These are phyloP conservation scores for Calcarius lapponicus DNA, from an alignment of 2,797 vertebrate species.

Conservation along the genomic window DNA sequence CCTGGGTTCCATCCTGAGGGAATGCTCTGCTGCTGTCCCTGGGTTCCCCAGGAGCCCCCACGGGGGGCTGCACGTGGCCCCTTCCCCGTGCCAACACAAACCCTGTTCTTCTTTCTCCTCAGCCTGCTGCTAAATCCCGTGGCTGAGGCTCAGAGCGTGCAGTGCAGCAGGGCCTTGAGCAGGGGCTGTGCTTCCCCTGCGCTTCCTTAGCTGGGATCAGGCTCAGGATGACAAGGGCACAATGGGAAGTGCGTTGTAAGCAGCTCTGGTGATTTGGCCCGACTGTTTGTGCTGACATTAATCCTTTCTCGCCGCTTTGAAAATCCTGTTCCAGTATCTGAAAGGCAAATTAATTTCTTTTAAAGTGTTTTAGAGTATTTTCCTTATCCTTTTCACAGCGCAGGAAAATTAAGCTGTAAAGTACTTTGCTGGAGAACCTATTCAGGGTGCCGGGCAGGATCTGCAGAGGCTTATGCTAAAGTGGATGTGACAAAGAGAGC, in stretches of 20 bases:
- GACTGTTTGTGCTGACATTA: background rate
- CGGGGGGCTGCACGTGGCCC: background rate
- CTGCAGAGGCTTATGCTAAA: conserved; percentile 1
- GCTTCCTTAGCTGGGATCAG: background rate
- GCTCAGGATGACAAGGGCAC: conserved; percentile 16
- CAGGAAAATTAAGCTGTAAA: conserved; percentile 15
- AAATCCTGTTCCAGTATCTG: conserved; percentile 1
- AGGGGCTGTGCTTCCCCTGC: fast-evolving
- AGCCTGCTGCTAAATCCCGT: background rate
- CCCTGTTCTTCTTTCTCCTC: background rate
- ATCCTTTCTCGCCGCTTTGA: conserved; percentile 4
- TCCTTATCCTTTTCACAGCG: background rate
- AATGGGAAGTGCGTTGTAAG: background rate
- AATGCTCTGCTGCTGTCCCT: fast-evolving
- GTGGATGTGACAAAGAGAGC: background rate
- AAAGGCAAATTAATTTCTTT: conserved; percentile 59
- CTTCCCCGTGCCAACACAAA: background rate
- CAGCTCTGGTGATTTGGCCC: conserved; percentile 13
- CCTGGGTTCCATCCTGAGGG: no score
- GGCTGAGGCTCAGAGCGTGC: background rate
- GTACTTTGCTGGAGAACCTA: background rate
- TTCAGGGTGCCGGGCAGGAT: background rate
- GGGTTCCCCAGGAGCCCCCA: fast-evolving
- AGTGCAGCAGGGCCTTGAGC: background rate
- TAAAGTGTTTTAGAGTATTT: conserved; percentile 6